phyloP scores from a whole-genome alignment of 2,113 vertebrate genomes.

The Atherinomorus stipes region DNA sequence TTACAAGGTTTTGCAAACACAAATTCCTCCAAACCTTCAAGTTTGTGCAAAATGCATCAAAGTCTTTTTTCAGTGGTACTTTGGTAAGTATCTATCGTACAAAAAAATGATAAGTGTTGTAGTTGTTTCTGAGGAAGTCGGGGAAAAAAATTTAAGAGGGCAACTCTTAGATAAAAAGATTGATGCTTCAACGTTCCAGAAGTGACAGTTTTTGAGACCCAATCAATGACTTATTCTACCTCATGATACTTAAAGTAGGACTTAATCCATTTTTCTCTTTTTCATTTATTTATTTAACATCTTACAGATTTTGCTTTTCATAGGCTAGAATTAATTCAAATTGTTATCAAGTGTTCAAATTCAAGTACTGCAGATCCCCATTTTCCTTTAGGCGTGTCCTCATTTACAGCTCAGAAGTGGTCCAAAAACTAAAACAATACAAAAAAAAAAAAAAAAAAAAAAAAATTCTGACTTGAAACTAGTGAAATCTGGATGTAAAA shows the following conservation, averaged over 20 bases:
- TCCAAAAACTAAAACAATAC: not conserved
- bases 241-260: too few relatives aligned
- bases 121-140: not conserved
- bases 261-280: too few relatives aligned
- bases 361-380: not conserved
- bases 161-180: not conserved
- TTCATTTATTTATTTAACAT: too few relatives aligned
- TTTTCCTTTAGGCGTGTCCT: not conserved
- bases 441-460: not conserved
- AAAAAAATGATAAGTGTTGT: not conserved
- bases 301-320: too few relatives aligned
- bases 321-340: not conserved
- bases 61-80: not conserved
- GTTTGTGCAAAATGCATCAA: slow-evolving; percentile 42
- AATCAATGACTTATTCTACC: not conserved
- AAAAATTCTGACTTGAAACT: slow-evolving; percentile 2
- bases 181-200: too few relatives aligned
- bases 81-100: not conserved
- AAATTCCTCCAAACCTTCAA: slow-evolving; percentile 7
- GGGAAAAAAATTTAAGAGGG: not conserved
- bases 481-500: slow-evolving; percentile 13
- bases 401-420: not conserved
- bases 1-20: not conserved
- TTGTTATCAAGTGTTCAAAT: not conserved
- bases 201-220: too few relatives aligned